Percentiles rank a stretch among this genome's conserved stretches.
Conservation (phyloP, 2,113 vertebrate genomes). For the Cyphomyrus discorhynchus region DNA sequence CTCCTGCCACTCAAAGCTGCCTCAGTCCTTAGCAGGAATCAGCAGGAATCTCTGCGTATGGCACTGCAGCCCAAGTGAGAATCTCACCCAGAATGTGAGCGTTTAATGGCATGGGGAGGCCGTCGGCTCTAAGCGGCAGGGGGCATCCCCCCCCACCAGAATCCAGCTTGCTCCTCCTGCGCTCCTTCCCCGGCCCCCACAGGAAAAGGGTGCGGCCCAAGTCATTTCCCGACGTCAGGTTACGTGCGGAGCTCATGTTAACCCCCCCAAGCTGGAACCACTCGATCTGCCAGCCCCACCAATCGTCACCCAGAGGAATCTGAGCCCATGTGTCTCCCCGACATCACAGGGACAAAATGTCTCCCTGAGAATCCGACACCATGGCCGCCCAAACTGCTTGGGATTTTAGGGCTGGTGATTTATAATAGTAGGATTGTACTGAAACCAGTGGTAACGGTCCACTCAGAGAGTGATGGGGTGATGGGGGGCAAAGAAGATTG, state of each 20-base stretch:
- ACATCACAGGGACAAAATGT: not conserved
- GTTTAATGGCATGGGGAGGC: not conserved
- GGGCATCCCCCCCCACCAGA: not conserved
- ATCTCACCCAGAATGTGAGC: not conserved
- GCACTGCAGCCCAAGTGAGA: not conserved
- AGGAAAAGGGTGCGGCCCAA: not conserved
- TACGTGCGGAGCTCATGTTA: not conserved
- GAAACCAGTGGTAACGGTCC: not conserved
- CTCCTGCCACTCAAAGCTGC: not conserved
- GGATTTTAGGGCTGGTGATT: not conserved
- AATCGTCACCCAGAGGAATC: not conserved
- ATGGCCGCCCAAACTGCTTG: not conserved
- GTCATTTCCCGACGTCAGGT: not conserved
- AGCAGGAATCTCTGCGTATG: not conserved
- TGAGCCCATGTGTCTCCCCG: not conserved
- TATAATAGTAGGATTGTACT: not conserved
- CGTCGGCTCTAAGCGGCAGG: not conserved
- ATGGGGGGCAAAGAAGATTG: not conserved
- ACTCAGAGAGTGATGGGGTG: not conserved
- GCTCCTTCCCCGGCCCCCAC: not conserved
- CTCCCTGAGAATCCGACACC: not conserved
- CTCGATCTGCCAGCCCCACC: not conserved
- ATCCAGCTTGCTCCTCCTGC: not conserved
- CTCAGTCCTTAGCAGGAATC: not conserved
- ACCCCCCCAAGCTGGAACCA: not conserved